Conservation (phyloP, 1,140 invertebrate species). For the Ooceraea biroi region DNA sequence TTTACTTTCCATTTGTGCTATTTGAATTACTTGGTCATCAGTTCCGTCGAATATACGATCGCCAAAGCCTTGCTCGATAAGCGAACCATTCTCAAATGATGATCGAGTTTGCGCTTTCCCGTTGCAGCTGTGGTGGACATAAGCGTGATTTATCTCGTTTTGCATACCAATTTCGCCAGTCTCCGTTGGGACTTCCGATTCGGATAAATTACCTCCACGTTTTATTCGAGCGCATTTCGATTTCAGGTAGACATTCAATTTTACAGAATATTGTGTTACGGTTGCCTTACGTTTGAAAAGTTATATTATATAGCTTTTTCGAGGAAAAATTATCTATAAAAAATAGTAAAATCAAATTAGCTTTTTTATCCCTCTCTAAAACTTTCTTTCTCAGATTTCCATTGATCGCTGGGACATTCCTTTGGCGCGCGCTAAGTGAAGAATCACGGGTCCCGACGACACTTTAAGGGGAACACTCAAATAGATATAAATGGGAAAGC, state of each 20-base stretch:
- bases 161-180: constrained; percentile 78
- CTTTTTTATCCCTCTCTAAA: neutral
- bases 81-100: constrained; percentile 67
- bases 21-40: constrained; percentile 8
- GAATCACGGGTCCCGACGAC: constrained; percentile 6
- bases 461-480: constrained; percentile 16
- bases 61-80: constrained; percentile 26
- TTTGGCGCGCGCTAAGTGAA: constrained; percentile 9
- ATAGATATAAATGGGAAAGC: constrained; percentile 39
- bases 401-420: neutral
- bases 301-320: neutral
- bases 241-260: constrained; percentile 31
- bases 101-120: constrained; percentile 76
- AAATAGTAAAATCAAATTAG: neutral
- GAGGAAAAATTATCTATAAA: neutral
- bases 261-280: neutral
- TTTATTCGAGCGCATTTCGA: constrained; percentile 64
- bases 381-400: neutral
- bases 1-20: constrained; percentile 16
- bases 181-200: constrained; percentile 73
- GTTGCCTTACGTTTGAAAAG: neutral
- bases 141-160: constrained; percentile 83
- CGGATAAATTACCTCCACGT: constrained; percentile 75
- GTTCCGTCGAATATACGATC: constrained; percentile 20
- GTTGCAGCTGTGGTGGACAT: constrained; percentile 78